Percentiles rank a stretch among this genome's conserved stretches.
Evolutionary conservation across 2,113 vertebrate genomes (phyloP).

Genomic region (Willisornis vidua): DNA sequence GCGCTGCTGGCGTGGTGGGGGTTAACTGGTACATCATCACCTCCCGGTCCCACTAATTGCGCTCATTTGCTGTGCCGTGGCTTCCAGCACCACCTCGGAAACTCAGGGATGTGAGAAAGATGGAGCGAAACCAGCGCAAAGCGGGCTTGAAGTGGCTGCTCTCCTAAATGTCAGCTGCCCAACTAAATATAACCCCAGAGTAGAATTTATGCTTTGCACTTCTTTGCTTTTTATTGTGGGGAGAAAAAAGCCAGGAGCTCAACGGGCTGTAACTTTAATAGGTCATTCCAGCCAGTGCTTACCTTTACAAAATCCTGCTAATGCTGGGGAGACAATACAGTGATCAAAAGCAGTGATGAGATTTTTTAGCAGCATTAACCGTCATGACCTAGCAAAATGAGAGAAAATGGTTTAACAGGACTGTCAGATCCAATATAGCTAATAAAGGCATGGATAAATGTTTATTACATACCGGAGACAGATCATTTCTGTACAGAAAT

Average conservation of each 20-base stretch:
- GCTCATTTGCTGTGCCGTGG: conserved; percentile 32
- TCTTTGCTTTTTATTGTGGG: conserved; percentile 73
- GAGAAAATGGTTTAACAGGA: conserved; percentile 98
- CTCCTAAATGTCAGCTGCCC: conserved; percentile 60
- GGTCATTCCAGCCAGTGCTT: conserved; percentile 79
- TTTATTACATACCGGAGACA: conserved; percentile 98
- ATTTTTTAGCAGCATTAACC: conserved; percentile 96
- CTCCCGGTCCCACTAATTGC: conserved; percentile 14
- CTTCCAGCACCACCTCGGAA: conserved; percentile 30
- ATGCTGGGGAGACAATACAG: conserved; percentile 77
- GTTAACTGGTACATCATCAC: conserved; percentile 27
- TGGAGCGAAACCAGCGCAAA: conserved; percentile 56
- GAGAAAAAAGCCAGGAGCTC: conserved; percentile 55
- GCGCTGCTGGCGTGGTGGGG: background rate
- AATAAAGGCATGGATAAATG: conserved; percentile 99
- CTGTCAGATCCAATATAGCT: conserved; percentile 99
- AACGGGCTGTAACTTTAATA: conserved; percentile 79
- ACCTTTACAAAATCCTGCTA: conserved; percentile 81
- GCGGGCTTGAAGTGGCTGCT: conserved; percentile 51
- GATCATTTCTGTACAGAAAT: conserved; percentile 99
- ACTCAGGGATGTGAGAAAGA: conserved; percentile 53
- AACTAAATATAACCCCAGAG: conserved; percentile 75
- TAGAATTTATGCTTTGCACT: conserved; percentile 73
- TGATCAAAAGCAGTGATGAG: conserved; percentile 86
- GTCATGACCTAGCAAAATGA: conserved; percentile 91